These are phyloP conservation scores for Bombyx mandarina DNA, from an alignment of 1,140 invertebrate species.

Conservation along the genomic window DNA sequence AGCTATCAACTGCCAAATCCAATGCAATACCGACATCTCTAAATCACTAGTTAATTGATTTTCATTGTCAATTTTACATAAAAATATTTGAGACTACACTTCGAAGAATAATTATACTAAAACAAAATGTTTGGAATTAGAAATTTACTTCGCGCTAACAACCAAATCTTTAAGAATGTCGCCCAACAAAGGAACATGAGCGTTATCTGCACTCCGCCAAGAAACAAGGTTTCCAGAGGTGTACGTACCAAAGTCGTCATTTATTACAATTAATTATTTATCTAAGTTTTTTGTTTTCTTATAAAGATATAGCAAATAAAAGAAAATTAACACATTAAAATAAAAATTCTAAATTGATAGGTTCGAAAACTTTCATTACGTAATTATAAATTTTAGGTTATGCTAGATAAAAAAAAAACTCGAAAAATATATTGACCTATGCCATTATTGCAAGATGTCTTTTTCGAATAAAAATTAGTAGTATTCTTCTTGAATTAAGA, in stretches of 20 bases:
- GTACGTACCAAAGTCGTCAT: constrained; percentile 28
- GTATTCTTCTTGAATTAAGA: too few relatives aligned
- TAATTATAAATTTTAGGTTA: constrained; percentile 7
- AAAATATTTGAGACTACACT: too few relatives aligned
- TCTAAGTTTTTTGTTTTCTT: neutral
- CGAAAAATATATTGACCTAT: too few relatives aligned
- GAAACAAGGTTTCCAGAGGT: constrained; percentile 41
- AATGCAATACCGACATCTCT: constrained; percentile 5
- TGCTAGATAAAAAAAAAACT: constrained; percentile 1
- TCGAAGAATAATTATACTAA: too few relatives aligned
- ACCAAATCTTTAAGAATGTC: constrained; percentile 39
- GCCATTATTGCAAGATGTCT: too few relatives aligned
- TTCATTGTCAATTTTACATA: too few relatives aligned
- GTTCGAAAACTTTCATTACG: constrained; percentile 3
- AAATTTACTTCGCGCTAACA: constrained; percentile 30
- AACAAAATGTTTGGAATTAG: constrained; percentile 46
- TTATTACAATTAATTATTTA: neutral
- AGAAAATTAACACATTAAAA: too few relatives aligned
- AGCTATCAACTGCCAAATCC: neutral
- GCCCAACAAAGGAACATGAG: constrained; percentile 49
- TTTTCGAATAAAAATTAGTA: too few relatives aligned
- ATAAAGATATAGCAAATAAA: too few relatives aligned
- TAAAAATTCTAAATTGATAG: too few relatives aligned
- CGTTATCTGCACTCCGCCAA: constrained; percentile 34
- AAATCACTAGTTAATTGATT: too few relatives aligned